These are phyloP conservation scores for Spodoptera exigua DNA, from an alignment of 2,888 invertebrate species.

Conservation along the genomic window DNA sequence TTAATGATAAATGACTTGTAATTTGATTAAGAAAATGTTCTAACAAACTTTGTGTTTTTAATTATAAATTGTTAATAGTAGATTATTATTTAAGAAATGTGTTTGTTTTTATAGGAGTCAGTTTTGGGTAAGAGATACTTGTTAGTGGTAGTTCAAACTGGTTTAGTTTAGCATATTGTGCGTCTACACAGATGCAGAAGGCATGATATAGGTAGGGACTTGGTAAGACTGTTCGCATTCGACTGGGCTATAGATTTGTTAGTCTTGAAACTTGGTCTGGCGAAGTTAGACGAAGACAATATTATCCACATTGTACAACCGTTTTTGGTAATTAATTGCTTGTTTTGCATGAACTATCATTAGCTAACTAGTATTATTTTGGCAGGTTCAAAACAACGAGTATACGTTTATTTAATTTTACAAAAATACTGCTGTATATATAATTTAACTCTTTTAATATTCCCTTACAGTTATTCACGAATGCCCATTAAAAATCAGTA, in stretches of 20 bases:
- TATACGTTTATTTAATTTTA: too few relatives aligned
- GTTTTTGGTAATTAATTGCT: slow-evolving; percentile 22
- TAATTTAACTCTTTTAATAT: too few relatives aligned
- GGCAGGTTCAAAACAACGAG: too few relatives aligned
- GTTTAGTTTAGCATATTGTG: slow-evolving; percentile 47
- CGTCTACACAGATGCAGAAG: slow-evolving; percentile 56
- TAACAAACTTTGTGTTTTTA: slow-evolving; percentile 17
- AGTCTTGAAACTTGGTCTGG: slow-evolving; percentile 50
- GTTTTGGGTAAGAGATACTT: slow-evolving; percentile 39
- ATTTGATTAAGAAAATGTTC: slow-evolving; percentile 29
- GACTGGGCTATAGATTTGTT: slow-evolving; percentile 47
- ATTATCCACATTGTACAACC: slow-evolving; percentile 2
- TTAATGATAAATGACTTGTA: slow-evolving; percentile 42
- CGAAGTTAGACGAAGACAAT: slow-evolving; percentile 44
- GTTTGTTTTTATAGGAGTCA: slow-evolving; percentile 14
- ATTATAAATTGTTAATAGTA: slow-evolving; percentile 24
- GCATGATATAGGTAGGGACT: slow-evolving; percentile 58
- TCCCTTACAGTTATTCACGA: too few relatives aligned
- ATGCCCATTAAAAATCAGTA: too few relatives aligned
- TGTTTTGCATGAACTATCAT: slow-evolving; percentile 4
- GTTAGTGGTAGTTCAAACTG: slow-evolving; percentile 36
- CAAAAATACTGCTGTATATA: too few relatives aligned
- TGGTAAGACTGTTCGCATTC: slow-evolving; percentile 42
- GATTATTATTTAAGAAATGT: slow-evolving; percentile 5
- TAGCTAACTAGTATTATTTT: too few relatives aligned